These are phyloP conservation scores for Tinea trinotella DNA, from an alignment of 2,888 invertebrate species.

Conservation along the genomic window DNA sequence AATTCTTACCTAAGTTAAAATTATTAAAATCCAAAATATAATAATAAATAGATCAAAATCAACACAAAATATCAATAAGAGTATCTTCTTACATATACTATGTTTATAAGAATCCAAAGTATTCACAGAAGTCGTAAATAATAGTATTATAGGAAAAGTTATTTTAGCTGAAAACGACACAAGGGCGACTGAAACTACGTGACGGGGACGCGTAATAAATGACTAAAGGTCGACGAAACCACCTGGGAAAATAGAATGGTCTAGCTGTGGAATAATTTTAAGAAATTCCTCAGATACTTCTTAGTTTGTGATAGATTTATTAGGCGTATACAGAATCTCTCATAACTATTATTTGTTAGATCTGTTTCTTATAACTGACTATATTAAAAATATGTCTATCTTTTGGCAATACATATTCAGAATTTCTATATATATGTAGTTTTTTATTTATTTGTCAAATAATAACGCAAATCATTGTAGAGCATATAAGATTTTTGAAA, in stretches of 20 bases:
- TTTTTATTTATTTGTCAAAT: too few relatives aligned
- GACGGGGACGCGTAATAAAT: constrained; percentile 3
- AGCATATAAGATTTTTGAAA: too few relatives aligned
- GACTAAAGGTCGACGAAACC: constrained; percentile 7
- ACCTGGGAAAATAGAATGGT: constrained; percentile 9
- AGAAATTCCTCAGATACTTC: background rate
- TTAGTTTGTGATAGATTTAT: background rate
- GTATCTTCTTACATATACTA: background rate
- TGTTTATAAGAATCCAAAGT: constrained; percentile 5
- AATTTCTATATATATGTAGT: too few relatives aligned
- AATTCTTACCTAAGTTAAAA: too few relatives aligned
- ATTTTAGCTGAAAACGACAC: constrained; percentile 12
- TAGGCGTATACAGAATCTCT: background rate
- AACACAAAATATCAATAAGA: background rate
- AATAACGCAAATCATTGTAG: too few relatives aligned
- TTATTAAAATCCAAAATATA: too few relatives aligned
- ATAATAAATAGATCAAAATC: background rate
- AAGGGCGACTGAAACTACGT: constrained; percentile 7
- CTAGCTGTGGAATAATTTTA: background rate
- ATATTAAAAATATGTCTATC: too few relatives aligned
- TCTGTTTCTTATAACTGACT: background rate
- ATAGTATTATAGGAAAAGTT: constrained; percentile 3
- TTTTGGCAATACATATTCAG: too few relatives aligned
- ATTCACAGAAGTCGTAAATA: constrained; percentile 8
- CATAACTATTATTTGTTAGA: too few relatives aligned